phyloP scores from a whole-genome alignment of 2,797 vertebrate genomes.

The Propithecus perrieri region DNA sequence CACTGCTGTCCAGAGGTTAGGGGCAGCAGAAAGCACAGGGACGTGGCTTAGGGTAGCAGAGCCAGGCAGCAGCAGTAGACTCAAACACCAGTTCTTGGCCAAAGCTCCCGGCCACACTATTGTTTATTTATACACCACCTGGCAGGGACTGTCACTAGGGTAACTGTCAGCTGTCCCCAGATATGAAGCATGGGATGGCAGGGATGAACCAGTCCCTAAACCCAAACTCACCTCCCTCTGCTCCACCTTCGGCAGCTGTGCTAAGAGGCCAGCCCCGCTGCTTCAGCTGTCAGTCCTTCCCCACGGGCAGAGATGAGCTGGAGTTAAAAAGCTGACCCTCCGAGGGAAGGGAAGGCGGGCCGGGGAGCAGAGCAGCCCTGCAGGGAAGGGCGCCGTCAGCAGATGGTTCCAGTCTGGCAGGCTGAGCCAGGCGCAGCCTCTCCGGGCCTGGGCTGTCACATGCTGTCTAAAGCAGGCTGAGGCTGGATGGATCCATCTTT shows the following conservation, averaged over 20 bases:
- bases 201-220: background rate
- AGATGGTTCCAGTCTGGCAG: background rate
- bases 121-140: background rate
- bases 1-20: background rate
- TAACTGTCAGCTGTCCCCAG: background rate
- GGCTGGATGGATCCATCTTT: too few relatives aligned
- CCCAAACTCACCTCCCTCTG: too few relatives aligned
- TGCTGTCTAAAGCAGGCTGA: background rate
- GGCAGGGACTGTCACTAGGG: background rate
- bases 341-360: background rate
- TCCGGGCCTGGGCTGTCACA: background rate
- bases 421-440: background rate
- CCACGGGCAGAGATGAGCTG: background rate
- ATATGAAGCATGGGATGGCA: background rate
- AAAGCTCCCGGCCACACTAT: background rate
- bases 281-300: background rate
- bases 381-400: rapidly evolving
- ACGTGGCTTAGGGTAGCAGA: background rate
- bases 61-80: background rate
- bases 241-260: background rate
- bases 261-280: background rate
- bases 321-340: background rate
- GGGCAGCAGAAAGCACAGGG: background rate
- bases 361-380: background rate
- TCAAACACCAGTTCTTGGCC: background rate